A percentile compares a stretch with the other conserved stretches of the same genome.
These are phyloP conservation scores for Vombatus ursinus DNA, from an alignment of 2,113 vertebrate species.

Conservation along the genomic window DNA sequence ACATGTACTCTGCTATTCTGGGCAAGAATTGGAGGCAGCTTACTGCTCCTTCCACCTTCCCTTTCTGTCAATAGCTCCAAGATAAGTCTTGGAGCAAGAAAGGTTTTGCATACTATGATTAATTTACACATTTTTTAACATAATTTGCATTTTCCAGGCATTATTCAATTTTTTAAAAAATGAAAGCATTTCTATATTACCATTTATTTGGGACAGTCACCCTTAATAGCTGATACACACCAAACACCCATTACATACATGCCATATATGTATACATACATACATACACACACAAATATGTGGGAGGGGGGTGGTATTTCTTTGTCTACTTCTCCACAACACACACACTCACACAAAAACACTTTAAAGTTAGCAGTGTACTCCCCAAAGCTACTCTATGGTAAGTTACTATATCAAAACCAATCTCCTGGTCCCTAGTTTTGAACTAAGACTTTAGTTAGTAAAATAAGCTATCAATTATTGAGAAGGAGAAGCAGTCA, in stretches of 20 bases:
- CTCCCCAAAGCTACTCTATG: not conserved
- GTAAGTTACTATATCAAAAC: not conserved
- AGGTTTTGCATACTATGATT: not conserved
- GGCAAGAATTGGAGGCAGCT: not conserved
- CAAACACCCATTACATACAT: not conserved
- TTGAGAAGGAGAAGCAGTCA: not conserved
- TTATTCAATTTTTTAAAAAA: not conserved
- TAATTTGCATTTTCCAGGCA: not conserved
- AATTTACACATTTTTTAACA: not conserved
- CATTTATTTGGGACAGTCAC: not conserved
- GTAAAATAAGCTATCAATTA: not conserved
- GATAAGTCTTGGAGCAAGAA: conserved; percentile 20
- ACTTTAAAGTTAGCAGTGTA: not conserved
- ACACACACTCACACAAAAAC: not conserved
- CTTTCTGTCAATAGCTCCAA: conserved; percentile 32
- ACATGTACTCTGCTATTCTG: not conserved
- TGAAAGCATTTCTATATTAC: not conserved
- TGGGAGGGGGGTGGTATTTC: not conserved
- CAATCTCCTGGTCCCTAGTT: not conserved
- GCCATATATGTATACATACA: not conserved
- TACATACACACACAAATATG: too few species aligned
- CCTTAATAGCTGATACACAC: not conserved
- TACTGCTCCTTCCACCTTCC: not conserved
- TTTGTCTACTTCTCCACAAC: not conserved
- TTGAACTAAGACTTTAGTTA: not conserved